Evolutionary conservation across 2,797 vertebrate species (phyloP), one percentile per base, ranked within the genome.

Genomic region (Monodelphis domestica): DNA sequence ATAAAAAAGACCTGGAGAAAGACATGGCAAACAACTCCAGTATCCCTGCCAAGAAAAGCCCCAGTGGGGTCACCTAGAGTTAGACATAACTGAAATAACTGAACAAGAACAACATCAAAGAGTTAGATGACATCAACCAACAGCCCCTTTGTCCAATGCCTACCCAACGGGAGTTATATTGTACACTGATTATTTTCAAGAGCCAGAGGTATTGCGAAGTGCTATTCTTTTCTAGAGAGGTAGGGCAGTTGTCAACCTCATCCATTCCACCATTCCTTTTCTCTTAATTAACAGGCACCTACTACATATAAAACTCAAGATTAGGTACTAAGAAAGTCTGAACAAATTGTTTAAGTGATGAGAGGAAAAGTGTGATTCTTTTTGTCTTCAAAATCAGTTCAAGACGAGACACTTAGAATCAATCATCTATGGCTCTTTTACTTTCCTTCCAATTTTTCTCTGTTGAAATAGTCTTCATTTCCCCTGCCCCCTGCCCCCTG

Each of bases 401-500:
- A 26, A 93, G 95, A 78, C 28, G 91, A 94, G 28, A 84, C 30
- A 52, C 5, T 0, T 84, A 45, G 21, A 84, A 28, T 26, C 3
- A 45, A 84, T 56, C 30, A 5, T 63, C 57, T n/a, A 59, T 38
- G n/a, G 33, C 38, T n/a, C 38, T 50, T 84, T 45, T 50, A 87
- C 52, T 59, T 91, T 94, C 55, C 88, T 90, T 92, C 28, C 38
- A 57, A 89, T 17, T 89, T 59, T 54, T 84, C 21, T 54, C 90
- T 89, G 87, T 56, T 56, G 28, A 50, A 38, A 59, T n/a, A 90
- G 89, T 21, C 87, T 89, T 38, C 12, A 15, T 51, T 95, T 52
- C 30, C 91, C 59, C 38, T 91, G 24, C 54, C 24, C 51, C 53
- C 3, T 55, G 51, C 26, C 50, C 52, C 3, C 50, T 33, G 70